Conservation (phyloP, 2,888 invertebrate genomes). For the Linyphia triangularis region DNA sequence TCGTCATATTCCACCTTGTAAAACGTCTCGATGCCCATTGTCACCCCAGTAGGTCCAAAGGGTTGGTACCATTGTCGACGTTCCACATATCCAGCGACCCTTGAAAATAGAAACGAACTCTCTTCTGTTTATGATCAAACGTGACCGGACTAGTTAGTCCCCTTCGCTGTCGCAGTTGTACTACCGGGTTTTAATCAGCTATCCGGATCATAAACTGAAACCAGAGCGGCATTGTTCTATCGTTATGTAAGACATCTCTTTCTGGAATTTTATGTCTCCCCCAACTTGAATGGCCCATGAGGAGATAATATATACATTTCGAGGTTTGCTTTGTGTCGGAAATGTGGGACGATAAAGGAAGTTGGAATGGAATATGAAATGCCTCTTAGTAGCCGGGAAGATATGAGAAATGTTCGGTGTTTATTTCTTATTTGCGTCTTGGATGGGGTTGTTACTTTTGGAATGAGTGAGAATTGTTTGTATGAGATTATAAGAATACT, state of each 20-base stretch:
- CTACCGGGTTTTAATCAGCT: constrained; percentile 6
- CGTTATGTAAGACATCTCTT: constrained; percentile 11
- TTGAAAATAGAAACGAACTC: constrained; percentile 18
- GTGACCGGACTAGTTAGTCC: constrained; percentile 31
- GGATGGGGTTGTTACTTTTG: not conserved
- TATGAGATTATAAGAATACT: no score
- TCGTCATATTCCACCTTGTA: not conserved
- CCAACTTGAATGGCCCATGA: not conserved
- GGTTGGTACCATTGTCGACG: constrained; percentile 25
- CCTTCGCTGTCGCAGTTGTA: not conserved
- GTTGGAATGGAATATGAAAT: not conserved
- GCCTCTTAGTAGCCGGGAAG: no score
- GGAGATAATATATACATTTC: not conserved
- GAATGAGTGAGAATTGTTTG: not conserved
- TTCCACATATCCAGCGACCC: constrained; percentile 43
- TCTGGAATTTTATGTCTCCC: constrained; percentile 42
- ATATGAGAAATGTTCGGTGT: not conserved
- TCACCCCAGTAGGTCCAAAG: not conserved
- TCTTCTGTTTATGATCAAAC: constrained; percentile 20
- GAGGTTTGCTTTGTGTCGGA: not conserved
- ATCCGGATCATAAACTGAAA: not conserved
- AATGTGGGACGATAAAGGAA: constrained; percentile 22
- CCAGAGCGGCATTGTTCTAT: constrained; percentile 24
- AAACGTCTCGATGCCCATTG: not conserved
- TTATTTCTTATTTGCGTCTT: not conserved